Conservation (phyloP, 64 coral and sea anemone genomes). For the Orbicella faveolata region DNA sequence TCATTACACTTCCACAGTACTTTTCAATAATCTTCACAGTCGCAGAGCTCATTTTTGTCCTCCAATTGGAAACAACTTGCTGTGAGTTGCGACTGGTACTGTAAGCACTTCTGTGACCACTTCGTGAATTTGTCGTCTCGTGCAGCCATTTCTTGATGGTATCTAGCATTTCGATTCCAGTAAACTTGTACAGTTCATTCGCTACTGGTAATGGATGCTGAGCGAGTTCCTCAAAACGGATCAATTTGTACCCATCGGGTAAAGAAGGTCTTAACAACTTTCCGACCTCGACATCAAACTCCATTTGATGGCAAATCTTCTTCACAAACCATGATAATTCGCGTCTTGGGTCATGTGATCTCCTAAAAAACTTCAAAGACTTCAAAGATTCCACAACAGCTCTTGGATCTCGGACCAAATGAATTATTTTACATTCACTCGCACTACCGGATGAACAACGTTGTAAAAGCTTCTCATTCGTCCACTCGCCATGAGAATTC, state of each 20-base stretch:
- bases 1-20: constrained; percentile 1
- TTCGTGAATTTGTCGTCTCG: not conserved
- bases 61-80: not conserved
- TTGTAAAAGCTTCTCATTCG: not conserved
- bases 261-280: not conserved
- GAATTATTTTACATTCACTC: constrained; percentile 1
- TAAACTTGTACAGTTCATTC: not conserved
- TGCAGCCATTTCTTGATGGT: not conserved
- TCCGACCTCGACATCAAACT: not conserved
- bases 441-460: too few species aligned
- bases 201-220: not conserved
- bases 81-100: not conserved
- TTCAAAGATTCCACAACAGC: not conserved
- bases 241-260: not conserved
- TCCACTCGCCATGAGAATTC: not conserved
- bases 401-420: constrained; percentile 22
- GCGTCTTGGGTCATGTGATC: not conserved
- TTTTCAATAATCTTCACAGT: not conserved
- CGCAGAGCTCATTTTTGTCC: not conserved
- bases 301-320: not conserved
- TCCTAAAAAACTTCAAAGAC: not conserved
- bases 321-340: not conserved
- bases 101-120: not conserved
- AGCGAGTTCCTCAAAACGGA: constrained; percentile 13
- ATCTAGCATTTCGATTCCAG: not conserved